Percentiles rank a stretch among this genome's conserved stretches.
These are phyloP conservation scores for Macroramphosus scolopax DNA, from an alignment of 2,797 vertebrate genomes.

Conservation along the genomic window DNA sequence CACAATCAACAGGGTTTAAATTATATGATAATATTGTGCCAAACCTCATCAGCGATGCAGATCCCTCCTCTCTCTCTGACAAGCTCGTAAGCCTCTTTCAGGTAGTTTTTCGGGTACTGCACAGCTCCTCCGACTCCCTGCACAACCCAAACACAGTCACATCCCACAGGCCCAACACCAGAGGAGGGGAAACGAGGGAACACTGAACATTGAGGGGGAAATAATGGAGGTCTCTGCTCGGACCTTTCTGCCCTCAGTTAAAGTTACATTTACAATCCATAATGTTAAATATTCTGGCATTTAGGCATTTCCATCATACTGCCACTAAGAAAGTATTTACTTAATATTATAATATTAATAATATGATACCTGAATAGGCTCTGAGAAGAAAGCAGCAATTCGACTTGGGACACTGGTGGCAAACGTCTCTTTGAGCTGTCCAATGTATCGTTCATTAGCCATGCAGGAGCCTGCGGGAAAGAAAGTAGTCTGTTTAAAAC, in stretches of 20 bases:
- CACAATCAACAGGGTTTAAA: too few relatives aligned
- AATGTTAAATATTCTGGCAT: too few relatives aligned
- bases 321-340: too few relatives aligned
- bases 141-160: slow-evolving; percentile 18
- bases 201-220: too few relatives aligned
- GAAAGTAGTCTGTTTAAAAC: too few relatives aligned
- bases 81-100: slow-evolving; percentile 85
- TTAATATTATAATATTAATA: background rate
- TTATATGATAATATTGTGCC: slow-evolving; percentile 9
- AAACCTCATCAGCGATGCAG: slow-evolving; percentile 92
- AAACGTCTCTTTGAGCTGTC: slow-evolving; percentile 88
- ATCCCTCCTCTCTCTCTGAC: slow-evolving; percentile 86
- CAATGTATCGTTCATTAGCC: slow-evolving; percentile 87
- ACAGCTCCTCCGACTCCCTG: slow-evolving; percentile 89
- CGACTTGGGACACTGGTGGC: slow-evolving; percentile 79
- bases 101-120: slow-evolving; percentile 89
- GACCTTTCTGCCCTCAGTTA: too few relatives aligned
- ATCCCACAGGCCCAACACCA: background rate
- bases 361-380: slow-evolving; percentile 88
- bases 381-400: slow-evolving; percentile 90
- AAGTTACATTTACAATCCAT: too few relatives aligned
- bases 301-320: too few relatives aligned
- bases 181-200: too few relatives aligned
- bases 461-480: slow-evolving; percentile 80
- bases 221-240: too few relatives aligned